Evolutionary conservation across 2,888 invertebrate species (phyloP).

Genomic region (Lepidonotus clava): DNA sequence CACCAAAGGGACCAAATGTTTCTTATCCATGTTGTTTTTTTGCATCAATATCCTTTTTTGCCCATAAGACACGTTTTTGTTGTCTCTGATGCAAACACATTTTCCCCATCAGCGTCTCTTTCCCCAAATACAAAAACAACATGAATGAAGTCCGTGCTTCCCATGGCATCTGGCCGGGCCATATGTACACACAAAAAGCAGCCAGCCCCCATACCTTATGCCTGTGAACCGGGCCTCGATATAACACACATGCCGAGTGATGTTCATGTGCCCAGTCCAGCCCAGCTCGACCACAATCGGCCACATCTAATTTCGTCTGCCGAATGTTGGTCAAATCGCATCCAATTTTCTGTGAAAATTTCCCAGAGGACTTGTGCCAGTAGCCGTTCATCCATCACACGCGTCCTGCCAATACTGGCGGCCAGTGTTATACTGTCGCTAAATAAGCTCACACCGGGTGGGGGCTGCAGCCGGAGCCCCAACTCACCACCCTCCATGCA

Average conservation of each 20-base stretch:
- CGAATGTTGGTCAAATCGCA: conserved; percentile 47
- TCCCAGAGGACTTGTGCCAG: conserved; percentile 39
- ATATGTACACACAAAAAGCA: too few species aligned
- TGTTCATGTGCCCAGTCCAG: not conserved
- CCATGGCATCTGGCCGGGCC: too few species aligned
- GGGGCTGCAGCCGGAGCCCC: not conserved
- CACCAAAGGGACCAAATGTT: too few species aligned
- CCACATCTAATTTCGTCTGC: conserved; percentile 27
- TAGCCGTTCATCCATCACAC: conserved; percentile 29
- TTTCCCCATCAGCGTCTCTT: too few species aligned
- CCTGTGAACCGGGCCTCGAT: not conserved
- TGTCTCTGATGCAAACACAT: too few species aligned
- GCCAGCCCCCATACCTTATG: too few species aligned
- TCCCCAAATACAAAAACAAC: too few species aligned
- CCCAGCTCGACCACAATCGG: not conserved
- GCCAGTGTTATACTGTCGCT: conserved; percentile 4
- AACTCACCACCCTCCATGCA: not conserved
- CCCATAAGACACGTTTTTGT: too few species aligned
- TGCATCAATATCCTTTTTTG: too few species aligned
- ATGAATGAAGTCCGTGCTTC: too few species aligned
- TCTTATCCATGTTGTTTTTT: too few species aligned
- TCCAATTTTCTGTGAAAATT: conserved; percentile 43
- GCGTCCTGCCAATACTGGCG: conserved; percentile 20
- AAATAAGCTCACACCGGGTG: conserved; percentile 7
- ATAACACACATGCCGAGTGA: not conserved